A percentile compares a stretch with the other conserved stretches of the same genome.
Conservation (phyloP, 2,113 vertebrate species). For the Corvus cornix region DNA sequence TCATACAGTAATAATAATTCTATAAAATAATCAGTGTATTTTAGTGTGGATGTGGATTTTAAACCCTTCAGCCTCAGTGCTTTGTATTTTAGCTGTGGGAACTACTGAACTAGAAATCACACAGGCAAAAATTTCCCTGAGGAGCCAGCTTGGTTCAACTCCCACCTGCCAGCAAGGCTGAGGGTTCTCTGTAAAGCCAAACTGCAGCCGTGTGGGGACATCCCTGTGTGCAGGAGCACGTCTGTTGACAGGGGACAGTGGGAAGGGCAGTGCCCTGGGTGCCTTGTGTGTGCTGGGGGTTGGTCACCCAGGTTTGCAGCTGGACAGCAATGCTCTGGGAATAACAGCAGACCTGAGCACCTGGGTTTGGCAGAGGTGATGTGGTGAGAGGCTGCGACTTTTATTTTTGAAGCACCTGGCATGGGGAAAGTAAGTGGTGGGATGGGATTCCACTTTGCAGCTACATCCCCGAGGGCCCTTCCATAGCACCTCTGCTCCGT, state of each 20-base stretch:
- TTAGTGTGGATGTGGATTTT: not conserved
- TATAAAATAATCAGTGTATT: not conserved
- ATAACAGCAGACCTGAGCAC: not conserved
- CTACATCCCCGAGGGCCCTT: not conserved
- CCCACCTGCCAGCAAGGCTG: not conserved
- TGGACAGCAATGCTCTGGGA: not conserved
- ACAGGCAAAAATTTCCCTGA: not conserved
- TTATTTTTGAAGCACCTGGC: not conserved
- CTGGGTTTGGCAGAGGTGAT: not conserved
- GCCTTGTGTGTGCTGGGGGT: not conserved
- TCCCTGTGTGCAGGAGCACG: not conserved
- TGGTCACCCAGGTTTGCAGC: not conserved
- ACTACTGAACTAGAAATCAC: not conserved
- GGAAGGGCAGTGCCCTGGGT: not conserved
- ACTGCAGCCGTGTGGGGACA: rapidly evolving
- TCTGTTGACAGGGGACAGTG: not conserved
- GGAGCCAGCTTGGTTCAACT: not conserved
- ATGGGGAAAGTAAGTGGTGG: not conserved
- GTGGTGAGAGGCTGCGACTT: not conserved
- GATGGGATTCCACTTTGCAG: not conserved
- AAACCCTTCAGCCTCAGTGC: not conserved
- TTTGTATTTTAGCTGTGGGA: not conserved
- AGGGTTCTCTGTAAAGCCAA: not conserved
- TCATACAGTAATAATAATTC: not conserved
- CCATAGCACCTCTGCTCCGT: rapidly evolving